Conservation (phyloP, 2,797 vertebrate species). For the Urocyon cinereoargenteus region DNA sequence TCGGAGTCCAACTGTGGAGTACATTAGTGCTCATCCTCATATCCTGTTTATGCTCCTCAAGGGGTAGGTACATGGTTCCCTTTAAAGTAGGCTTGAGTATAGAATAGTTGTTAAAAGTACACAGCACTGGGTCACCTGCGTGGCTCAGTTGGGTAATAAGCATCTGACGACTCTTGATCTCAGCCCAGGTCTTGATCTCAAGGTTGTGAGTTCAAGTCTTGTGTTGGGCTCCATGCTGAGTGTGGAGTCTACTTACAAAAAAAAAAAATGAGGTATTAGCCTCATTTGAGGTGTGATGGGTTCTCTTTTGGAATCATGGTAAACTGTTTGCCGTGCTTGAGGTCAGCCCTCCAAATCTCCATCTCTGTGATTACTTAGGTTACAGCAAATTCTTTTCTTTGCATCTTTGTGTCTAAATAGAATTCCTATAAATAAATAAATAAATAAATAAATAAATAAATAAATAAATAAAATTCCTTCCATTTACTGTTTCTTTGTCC, state of each 20-base stretch:
- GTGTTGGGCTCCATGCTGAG: no score
- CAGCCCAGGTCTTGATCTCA: no score
- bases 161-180: no score
- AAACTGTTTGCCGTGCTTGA: not conserved
- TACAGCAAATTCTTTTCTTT: not conserved
- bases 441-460: no score
- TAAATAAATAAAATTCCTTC: not conserved
- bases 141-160: not conserved
- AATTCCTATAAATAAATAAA: no score
- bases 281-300: not conserved
- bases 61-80: conserved; percentile 90
- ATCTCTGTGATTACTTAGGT: not conserved
- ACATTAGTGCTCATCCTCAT: conserved; percentile 96
- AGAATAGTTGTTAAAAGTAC: conserved; percentile 34
- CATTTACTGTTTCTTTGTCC: not conserved
- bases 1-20: conserved; percentile 96
- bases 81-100: conserved; percentile 56
- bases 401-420: not conserved
- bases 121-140: not conserved
- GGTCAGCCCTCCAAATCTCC: not conserved
- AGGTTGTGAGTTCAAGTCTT: no score
- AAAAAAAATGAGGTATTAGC: not conserved
- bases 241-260: no score
- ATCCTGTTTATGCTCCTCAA: conserved; percentile 97
- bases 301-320: not conserved